Evolutionary conservation across 2,113 vertebrate genomes (phyloP).

Genomic region (Tychaedon coryphoeus): DNA sequence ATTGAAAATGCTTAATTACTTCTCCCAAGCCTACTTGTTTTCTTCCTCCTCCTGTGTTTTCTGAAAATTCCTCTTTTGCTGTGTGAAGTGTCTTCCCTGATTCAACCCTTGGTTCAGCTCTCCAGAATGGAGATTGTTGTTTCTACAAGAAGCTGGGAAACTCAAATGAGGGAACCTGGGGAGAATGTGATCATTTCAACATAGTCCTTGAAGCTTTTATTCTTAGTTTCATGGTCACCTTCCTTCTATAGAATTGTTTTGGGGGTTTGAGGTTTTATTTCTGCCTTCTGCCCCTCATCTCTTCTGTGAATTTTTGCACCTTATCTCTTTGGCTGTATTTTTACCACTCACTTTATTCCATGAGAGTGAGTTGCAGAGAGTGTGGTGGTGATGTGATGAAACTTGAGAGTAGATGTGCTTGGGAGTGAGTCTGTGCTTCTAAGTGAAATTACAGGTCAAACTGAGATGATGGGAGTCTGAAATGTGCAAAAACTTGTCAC

Average conservation of each 20-base stretch:
- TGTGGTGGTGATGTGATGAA: not conserved
- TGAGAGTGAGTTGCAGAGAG: not conserved
- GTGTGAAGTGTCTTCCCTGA: not conserved
- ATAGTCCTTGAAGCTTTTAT: not conserved
- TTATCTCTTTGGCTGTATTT: not conserved
- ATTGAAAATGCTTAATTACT: conserved; percentile 56
- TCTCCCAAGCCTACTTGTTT: not conserved
- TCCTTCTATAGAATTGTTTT: not conserved
- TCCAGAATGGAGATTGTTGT: not conserved
- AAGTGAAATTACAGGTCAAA: not conserved
- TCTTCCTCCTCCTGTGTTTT: accelerated
- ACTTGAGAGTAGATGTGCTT: not conserved
- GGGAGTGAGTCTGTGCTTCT: not conserved
- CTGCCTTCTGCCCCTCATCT: not conserved
- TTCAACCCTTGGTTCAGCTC: not conserved
- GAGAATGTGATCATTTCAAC: not conserved
- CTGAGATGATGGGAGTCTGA: not conserved
- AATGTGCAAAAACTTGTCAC: not conserved
- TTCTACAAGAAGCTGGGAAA: not conserved
- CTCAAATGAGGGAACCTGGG: not conserved
- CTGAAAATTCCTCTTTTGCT: not conserved
- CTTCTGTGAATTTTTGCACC: not conserved
- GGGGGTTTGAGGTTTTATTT: not conserved
- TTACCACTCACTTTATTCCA: not conserved
- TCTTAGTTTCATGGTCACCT: not conserved